Conservation (phyloP, 2,888 invertebrate species). For the Ecliptopera silaceata region DNA sequence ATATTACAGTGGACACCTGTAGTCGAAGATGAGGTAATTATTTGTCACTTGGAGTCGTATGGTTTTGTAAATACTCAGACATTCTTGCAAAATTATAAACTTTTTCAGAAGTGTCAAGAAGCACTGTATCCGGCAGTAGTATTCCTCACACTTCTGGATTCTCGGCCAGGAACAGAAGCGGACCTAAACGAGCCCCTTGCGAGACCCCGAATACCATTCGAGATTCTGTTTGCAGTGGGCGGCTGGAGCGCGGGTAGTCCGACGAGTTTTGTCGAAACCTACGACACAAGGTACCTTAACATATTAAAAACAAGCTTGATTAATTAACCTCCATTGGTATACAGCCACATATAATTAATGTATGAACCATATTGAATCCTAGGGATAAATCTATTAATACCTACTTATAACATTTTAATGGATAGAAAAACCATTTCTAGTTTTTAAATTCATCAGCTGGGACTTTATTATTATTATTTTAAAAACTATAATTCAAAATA, state of each 20-base stretch:
- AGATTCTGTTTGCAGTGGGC: conserved; percentile 91
- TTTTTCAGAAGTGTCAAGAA: conserved; percentile 78
- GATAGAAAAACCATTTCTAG: too few species aligned
- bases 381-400: too few species aligned
- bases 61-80: too few species aligned
- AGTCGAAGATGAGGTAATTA: conserved; percentile 72
- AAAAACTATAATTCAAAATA: too few species aligned
- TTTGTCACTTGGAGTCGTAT: background rate
- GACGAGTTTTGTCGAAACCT: conserved; percentile 90
- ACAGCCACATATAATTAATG: too few species aligned
- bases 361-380: too few species aligned
- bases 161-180: conserved; percentile 72
- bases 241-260: conserved; percentile 94
- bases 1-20: conserved; percentile 82
- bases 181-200: conserved; percentile 84
- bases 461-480: too few species aligned
- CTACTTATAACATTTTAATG: too few species aligned
- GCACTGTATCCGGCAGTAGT: conserved; percentile 79
- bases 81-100: background rate
- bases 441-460: too few species aligned
- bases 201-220: conserved; percentile 89
- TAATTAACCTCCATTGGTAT: too few species aligned
- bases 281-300: conserved; percentile 86
- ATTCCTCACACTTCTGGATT: conserved; percentile 78
- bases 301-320: too few species aligned